phyloP scores from a whole-genome alignment of 2,797 vertebrate species.

The Periophthalmus magnuspinnatus region DNA sequence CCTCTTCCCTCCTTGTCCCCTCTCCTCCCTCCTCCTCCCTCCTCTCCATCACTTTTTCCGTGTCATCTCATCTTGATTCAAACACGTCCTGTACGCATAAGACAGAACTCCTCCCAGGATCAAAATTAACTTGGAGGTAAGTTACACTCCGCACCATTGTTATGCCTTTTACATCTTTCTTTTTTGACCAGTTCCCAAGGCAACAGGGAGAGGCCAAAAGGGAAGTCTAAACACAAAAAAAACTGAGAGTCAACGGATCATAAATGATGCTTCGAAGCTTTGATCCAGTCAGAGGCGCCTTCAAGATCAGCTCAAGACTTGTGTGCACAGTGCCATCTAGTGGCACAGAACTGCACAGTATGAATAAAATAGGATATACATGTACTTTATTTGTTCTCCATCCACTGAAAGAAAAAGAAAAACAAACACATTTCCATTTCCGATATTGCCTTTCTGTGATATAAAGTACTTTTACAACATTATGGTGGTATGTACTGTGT shows the following conservation, averaged over 20 bases:
- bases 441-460: no score
- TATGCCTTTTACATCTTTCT: not conserved
- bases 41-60: slow-evolving; percentile 46
- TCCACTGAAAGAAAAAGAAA: no score
- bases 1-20: slow-evolving; percentile 34
- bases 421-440: no score
- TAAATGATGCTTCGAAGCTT: slow-evolving; percentile 39
- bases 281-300: slow-evolving; percentile 22
- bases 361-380: not conserved
- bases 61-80: slow-evolving; percentile 56
- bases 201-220: slow-evolving; percentile 31
- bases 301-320: slow-evolving; percentile 22
- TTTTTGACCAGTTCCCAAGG: slow-evolving; percentile 28
- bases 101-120: slow-evolving; percentile 17
- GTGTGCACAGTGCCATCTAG: slow-evolving; percentile 73
- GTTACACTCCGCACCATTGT: slow-evolving; percentile 24
- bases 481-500: no score
- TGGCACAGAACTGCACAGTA: slow-evolving; percentile 26
- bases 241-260: slow-evolving; percentile 53
- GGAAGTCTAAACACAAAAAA: slow-evolving; percentile 50
- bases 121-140: slow-evolving; percentile 12
- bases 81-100: slow-evolving; percentile 40
- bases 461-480: no score
- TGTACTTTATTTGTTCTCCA: no score
- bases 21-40: not conserved